Percentiles rank a stretch among this genome's conserved stretches.
These are phyloP conservation scores for Anseranas semipalmata DNA, from an alignment of 2,113 vertebrate genomes.

Conservation along the genomic window DNA sequence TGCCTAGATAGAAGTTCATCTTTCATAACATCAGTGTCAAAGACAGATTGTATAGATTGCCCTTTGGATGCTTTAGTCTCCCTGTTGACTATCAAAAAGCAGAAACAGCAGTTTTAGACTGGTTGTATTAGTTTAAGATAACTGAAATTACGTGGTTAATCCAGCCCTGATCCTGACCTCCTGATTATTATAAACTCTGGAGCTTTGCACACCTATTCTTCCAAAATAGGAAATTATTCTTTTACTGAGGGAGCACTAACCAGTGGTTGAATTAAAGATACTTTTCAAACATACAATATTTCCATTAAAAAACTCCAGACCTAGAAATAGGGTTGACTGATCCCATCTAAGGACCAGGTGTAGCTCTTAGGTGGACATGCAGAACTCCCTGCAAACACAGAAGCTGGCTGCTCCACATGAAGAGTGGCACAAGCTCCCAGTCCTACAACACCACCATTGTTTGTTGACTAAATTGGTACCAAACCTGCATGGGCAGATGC, in stretches of 20 bases:
- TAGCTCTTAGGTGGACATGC: not conserved
- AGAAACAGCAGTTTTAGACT: not conserved
- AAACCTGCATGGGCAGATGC: not conserved
- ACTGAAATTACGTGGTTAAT: not conserved
- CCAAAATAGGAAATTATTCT: not conserved
- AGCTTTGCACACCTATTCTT: not conserved
- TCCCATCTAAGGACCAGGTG: not conserved
- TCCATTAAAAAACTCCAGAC: not conserved
- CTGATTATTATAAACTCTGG: not conserved
- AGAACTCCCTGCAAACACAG: not conserved
- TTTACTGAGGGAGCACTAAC: not conserved
- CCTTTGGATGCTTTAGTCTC: not conserved
- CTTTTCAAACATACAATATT: not conserved
- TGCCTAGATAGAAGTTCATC: not conserved
- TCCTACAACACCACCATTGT: fast-evolving
- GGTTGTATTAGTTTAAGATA: not conserved
- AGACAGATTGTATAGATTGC: not conserved
- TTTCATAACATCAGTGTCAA: not conserved
- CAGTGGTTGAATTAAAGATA: not conserved
- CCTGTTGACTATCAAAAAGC: not conserved
- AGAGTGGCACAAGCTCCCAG: not conserved
- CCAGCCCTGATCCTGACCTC: not conserved
- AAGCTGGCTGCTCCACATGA: not conserved
- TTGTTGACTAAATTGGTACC: not conserved
- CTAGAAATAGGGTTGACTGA: not conserved